A percentile compares a stretch with the other conserved stretches of the same genome.
These are phyloP conservation scores for Apoda limacodes DNA, from an alignment of 2,888 invertebrate genomes.

Conservation along the genomic window DNA sequence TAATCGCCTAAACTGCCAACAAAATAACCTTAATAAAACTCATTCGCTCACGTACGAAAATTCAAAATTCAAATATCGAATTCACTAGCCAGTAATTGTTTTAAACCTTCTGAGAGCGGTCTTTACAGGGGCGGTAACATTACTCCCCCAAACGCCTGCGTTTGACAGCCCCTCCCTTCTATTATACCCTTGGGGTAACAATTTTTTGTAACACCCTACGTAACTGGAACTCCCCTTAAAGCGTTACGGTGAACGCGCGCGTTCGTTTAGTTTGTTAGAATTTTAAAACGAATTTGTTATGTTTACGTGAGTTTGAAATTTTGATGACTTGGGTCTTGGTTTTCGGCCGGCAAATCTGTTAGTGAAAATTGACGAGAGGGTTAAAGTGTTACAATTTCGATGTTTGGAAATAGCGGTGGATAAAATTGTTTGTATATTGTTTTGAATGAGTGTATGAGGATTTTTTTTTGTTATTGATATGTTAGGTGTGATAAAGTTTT, in stretches of 20 bases:
- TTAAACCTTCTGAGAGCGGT: constrained; percentile 26
- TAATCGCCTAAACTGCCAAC: constrained; percentile 2
- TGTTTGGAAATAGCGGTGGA: too few species aligned
- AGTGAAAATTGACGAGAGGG: neutral
- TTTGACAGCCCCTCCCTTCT: constrained; percentile 41
- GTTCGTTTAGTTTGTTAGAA: constrained; percentile 2
- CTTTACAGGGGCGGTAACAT: constrained; percentile 24
- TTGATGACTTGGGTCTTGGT: too few species aligned
- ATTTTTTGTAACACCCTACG: constrained; percentile 58
- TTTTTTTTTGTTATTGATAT: too few species aligned
- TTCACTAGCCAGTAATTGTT: constrained; percentile 39
- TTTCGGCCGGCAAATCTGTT: neutral
- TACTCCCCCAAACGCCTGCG: constrained; percentile 34
- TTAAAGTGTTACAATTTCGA: too few species aligned
- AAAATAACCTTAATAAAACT: neutral
- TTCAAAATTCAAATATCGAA: constrained; percentile 36
- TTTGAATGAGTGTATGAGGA: too few species aligned
- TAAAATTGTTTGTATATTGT: too few species aligned
- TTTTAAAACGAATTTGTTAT: too few species aligned
- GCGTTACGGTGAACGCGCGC: constrained; percentile 4
- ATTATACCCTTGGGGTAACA: constrained; percentile 40
- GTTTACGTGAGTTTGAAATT: too few species aligned
- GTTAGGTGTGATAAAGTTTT: too few species aligned
- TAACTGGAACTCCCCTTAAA: constrained; percentile 16
- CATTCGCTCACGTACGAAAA: constrained; percentile 17